These are phyloP conservation scores for Eriosoma lanigerum DNA, from an alignment of 1,140 invertebrate genomes.

Conservation along the genomic window DNA sequence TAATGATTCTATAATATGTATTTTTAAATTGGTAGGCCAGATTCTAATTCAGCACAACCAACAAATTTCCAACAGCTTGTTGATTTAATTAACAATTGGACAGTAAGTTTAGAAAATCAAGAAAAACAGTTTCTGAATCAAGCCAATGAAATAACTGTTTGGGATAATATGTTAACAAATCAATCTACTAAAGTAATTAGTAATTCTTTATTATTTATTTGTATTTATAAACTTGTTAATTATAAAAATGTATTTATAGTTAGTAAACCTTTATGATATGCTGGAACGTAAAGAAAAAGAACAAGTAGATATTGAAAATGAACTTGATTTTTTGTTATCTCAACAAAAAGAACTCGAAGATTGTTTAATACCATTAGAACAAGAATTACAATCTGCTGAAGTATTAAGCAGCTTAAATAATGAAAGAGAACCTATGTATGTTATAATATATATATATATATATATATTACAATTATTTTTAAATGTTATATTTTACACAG, in stretches of 20 bases:
- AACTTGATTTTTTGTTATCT: conserved; percentile 89
- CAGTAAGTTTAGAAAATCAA: conserved; percentile 87
- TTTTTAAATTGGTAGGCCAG: conserved; percentile 59
- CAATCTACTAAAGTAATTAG: conserved; percentile 82
- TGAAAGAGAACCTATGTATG: conserved; percentile 72
- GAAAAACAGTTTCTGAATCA: conserved; percentile 92
- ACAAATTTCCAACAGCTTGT: conserved; percentile 88
- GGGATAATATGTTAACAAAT: conserved; percentile 85
- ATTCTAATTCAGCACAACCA: conserved; percentile 56
- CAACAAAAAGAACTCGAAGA: conserved; percentile 93
- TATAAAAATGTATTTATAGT: conserved; percentile 61
- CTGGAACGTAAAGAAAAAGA: conserved; percentile 82
- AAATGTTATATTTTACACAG: conserved; percentile 21
- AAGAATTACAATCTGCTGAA: conserved; percentile 67
- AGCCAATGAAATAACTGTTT: conserved; percentile 90
- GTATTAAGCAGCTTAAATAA: conserved; percentile 40
- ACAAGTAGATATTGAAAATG: conserved; percentile 86
- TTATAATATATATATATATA: background rate
- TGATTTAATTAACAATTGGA: conserved; percentile 95
- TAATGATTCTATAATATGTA: conserved; percentile 40
- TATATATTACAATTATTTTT: background rate
- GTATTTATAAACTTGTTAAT: background rate
- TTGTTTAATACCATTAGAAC: conserved; percentile 80
- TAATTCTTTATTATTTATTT: background rate
- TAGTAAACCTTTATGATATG: conserved; percentile 79